Conservation (phyloP, 2,888 invertebrate genomes). For the Spodoptera exigua region DNA sequence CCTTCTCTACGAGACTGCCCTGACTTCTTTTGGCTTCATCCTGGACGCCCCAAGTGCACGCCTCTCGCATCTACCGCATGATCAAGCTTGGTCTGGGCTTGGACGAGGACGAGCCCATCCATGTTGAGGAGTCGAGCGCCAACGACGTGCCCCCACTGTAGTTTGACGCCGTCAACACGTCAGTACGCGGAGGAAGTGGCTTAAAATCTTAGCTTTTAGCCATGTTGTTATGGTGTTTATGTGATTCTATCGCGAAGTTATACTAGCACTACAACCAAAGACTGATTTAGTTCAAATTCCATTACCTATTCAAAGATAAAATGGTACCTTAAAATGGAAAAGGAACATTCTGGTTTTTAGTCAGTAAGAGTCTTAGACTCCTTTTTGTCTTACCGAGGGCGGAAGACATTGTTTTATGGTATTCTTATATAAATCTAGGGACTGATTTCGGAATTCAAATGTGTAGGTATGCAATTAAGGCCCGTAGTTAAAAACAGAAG, state of each 20-base stretch:
- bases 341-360: too few relatives aligned
- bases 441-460: too few relatives aligned
- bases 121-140: conserved; percentile 90
- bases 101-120: conserved; percentile 97
- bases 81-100: conserved; percentile 99
- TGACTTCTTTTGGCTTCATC: conserved; percentile 98
- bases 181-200: conserved; percentile 99
- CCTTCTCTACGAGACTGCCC: conserved; percentile 97
- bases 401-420: too few relatives aligned
- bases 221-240: conserved; percentile 77
- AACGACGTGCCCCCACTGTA: conserved; percentile 95
- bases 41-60: conserved; percentile 98
- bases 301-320: conserved; percentile 76
- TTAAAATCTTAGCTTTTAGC: conserved; percentile 88
- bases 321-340: conserved; percentile 71
- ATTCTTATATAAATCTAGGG: too few relatives aligned
- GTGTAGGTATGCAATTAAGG: too few relatives aligned
- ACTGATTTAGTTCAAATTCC: conserved; percentile 89
- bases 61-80: conserved; percentile 99
- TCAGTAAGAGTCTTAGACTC: too few relatives aligned
- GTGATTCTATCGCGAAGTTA: conserved; percentile 65
- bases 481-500: too few relatives aligned
- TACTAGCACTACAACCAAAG: conserved; percentile 87
- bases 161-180: conserved; percentile 97
- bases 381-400: too few relatives aligned